Conservation (phyloP, 30 jellyfish, hydroid and myxozoan species). For the Pelagia noctiluca region DNA sequence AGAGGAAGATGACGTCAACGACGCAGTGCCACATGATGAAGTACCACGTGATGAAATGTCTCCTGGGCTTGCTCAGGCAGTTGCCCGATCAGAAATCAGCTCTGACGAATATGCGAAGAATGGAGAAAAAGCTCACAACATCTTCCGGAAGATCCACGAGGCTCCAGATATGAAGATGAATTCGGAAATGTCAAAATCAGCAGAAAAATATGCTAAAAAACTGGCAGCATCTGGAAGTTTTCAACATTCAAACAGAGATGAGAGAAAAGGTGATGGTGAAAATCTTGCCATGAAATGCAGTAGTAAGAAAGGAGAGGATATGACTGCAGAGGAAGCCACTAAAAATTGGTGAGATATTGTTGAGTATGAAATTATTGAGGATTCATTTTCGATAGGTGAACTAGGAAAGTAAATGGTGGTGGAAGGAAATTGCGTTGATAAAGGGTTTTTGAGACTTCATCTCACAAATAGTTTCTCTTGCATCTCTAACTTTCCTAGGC, state of each 20-base stretch:
- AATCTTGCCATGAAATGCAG: constrained; percentile 49
- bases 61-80: too few relatives aligned
- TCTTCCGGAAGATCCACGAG: constrained; percentile 52
- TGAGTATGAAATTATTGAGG: too few relatives aligned
- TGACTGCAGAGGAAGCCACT: constrained; percentile 85
- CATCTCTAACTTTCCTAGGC: too few relatives aligned
- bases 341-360: constrained; percentile 71
- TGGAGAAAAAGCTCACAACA: constrained; percentile 41
- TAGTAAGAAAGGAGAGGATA: constrained; percentile 35
- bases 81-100: too few relatives aligned
- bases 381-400: too few relatives aligned
- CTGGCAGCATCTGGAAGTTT: constrained; percentile 62
- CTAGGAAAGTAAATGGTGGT: too few relatives aligned
- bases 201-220: constrained; percentile 77
- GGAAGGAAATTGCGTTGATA: too few relatives aligned
- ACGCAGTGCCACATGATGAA: too few relatives aligned
- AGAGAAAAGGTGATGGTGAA: constrained; percentile 37
- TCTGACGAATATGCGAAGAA: constrained; percentile 1
- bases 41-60: too few relatives aligned
- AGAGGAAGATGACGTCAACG: too few relatives aligned
- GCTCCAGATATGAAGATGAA: constrained; percentile 54
- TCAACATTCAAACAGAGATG: constrained; percentile 49
- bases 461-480: too few relatives aligned
- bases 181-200: constrained; percentile 72
- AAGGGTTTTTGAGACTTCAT: too few relatives aligned